A percentile compares a stretch with the other conserved stretches of the same genome.
phyloP scores from a whole-genome alignment of 92 coral and sea anemone species.

The Epizoanthus illoricatus region DNA sequence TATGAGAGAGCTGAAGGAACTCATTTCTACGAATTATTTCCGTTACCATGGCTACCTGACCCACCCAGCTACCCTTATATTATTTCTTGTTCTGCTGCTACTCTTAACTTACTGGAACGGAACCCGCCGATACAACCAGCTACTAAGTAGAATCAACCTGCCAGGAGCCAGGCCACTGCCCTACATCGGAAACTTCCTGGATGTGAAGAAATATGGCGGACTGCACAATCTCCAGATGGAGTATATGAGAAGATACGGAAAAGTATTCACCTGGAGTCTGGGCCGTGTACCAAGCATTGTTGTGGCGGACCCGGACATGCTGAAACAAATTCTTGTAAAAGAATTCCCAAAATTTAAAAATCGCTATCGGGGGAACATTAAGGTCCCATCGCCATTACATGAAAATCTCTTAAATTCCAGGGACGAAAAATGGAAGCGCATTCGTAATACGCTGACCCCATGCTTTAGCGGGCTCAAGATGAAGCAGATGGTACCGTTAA shows the following conservation, averaged over 20 bases:
- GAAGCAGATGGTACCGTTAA: conserved; percentile 13
- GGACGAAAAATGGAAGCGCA: conserved; percentile 21
- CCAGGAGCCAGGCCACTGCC: conserved; percentile 62
- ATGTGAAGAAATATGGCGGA: conserved; percentile 52
- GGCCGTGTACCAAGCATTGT: conserved; percentile 55
- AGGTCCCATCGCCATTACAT: conserved; percentile 10
- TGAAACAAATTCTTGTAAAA: conserved; percentile 56
- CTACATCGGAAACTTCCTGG: conserved; percentile 60
- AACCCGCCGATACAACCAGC: conserved; percentile 35
- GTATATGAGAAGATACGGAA: conserved; percentile 54
- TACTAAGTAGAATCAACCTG: conserved; percentile 42
- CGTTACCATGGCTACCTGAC: conserved; percentile 7
- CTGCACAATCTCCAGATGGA: conserved; percentile 47
- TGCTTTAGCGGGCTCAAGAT: conserved; percentile 18
- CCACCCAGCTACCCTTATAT: neutral
- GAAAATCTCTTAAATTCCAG: neutral
- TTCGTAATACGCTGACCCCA: conserved; percentile 12
- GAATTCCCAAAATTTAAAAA: conserved; percentile 61
- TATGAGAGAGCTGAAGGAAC: neutral
- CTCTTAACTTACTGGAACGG: conserved; percentile 56
- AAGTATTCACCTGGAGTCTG: conserved; percentile 48
- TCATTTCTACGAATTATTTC: neutral
- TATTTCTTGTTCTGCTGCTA: conserved; percentile 18
- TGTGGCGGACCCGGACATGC: conserved; percentile 56
- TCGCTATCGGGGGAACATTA: conserved; percentile 29